Conservation (phyloP, 1,140 invertebrate genomes). For the Protaetia brevitarsis region DNA sequence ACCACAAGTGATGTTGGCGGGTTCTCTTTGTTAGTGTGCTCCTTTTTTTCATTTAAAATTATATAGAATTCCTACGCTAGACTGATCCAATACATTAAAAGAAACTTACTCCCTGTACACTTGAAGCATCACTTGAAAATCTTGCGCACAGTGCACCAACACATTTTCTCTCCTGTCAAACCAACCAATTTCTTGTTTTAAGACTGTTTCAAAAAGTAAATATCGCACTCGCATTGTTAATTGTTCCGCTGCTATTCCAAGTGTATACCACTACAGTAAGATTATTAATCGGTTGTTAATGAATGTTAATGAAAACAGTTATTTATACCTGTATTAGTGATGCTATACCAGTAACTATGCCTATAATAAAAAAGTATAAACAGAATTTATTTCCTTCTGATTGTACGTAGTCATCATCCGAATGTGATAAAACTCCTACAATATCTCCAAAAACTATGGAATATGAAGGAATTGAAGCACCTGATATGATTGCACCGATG, state of each 20-base stretch:
- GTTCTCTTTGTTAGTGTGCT: background rate
- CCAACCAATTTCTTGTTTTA: slow-evolving; percentile 71
- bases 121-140: slow-evolving; percentile 70
- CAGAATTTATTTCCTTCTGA: slow-evolving; percentile 62
- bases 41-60: background rate
- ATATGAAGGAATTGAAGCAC: slow-evolving; percentile 70
- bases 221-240: slow-evolving; percentile 65
- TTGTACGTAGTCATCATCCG: slow-evolving; percentile 50
- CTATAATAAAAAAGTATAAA: slow-evolving; percentile 65
- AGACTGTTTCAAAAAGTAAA: slow-evolving; percentile 61
- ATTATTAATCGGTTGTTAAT: too few relatives aligned
- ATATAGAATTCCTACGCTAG: background rate
- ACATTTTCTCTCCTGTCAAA: slow-evolving; percentile 68
- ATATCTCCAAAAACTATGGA: slow-evolving; percentile 78
- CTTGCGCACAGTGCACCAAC: slow-evolving; percentile 66
- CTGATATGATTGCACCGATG: slow-evolving; percentile 65
- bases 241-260: slow-evolving; percentile 65
- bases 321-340: slow-evolving; percentile 62
- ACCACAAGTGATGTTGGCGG: background rate
- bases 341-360: slow-evolving; percentile 66
- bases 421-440: slow-evolving; percentile 56
- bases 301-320: background rate
- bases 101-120: slow-evolving; percentile 64
- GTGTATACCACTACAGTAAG: slow-evolving; percentile 51
- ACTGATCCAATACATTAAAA: background rate